A percentile compares a stretch with the other conserved stretches of the same genome.
phyloP scores from a whole-genome alignment of 1,140 invertebrate species.

The Vanessa atalanta region DNA sequence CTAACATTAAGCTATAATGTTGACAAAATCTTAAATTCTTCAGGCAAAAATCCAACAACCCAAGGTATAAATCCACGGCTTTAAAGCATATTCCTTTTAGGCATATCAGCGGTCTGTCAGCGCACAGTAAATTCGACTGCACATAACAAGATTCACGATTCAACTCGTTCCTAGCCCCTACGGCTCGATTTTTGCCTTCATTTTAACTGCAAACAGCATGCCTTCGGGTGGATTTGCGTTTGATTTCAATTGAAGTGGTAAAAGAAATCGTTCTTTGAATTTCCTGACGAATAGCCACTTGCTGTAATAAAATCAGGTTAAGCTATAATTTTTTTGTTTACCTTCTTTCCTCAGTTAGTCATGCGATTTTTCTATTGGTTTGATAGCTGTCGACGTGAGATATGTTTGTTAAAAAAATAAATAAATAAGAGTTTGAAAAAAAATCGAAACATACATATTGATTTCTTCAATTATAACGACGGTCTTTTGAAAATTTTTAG shows the following conservation, averaged over 20 bases:
- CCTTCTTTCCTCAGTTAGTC: no score
- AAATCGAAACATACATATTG: no score
- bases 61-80: not conserved
- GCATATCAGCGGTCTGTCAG: conserved; percentile 15
- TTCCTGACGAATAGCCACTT: not conserved
- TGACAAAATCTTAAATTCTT: not conserved
- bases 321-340: no score
- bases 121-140: conserved; percentile 17
- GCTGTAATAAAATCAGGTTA: not conserved
- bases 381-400: no score
- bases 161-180: not conserved
- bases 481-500: no score
- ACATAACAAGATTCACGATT: conserved; percentile 5
- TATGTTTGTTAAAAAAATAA: no score
- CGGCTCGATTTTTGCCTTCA: conserved; percentile 19
- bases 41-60: not conserved
- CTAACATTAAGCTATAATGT: no score
- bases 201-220: conserved; percentile 30
- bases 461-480: no score
- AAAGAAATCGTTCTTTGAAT: not conserved
- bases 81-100: conserved; percentile 15
- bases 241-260: conserved; percentile 6
- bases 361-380: no score
- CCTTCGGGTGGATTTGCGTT: conserved; percentile 24
- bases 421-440: no score